Evolutionary conservation across 2,113 vertebrate species (phyloP).

Genomic region (Plestiodon gilberti): DNA sequence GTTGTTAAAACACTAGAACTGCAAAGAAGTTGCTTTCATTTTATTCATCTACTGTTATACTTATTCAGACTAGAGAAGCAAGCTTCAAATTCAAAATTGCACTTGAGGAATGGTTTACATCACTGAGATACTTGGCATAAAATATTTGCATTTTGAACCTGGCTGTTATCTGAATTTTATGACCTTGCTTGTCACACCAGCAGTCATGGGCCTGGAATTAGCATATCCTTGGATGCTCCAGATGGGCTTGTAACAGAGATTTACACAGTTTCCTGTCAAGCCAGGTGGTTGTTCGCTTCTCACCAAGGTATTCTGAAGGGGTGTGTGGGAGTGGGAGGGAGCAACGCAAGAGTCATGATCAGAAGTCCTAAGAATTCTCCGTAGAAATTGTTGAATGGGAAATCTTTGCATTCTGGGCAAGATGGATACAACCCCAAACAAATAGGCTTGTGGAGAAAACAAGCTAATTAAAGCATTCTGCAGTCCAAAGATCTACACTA

Average conservation of each 20-base stretch:
- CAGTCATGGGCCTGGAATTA: conserved; percentile 38
- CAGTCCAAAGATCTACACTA: conserved; percentile 5
- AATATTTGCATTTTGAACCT: conserved; percentile 55
- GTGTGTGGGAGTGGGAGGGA: neutral
- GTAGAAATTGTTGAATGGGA: conserved; percentile 1
- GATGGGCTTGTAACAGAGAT: conserved; percentile 55
- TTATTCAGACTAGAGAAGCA: neutral
- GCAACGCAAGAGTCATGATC: neutral
- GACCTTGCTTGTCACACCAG: neutral
- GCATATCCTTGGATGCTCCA: conserved; percentile 47
- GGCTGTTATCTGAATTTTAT: conserved; percentile 55
- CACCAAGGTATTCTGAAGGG: neutral
- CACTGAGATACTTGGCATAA: conserved; percentile 30
- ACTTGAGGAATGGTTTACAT: neutral
- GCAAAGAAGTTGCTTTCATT: conserved; percentile 20
- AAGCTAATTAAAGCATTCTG: conserved; percentile 50
- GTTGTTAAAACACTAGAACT: neutral
- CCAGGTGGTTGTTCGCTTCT: neutral
- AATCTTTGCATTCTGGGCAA: conserved; percentile 11
- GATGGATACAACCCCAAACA: conserved; percentile 22
- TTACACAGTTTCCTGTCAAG: conserved; percentile 47
- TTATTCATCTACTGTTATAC: neutral
- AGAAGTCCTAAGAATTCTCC: conserved; percentile 10
- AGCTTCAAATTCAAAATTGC: neutral
- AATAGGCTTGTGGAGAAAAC: neutral